Evolutionary conservation across 2,113 vertebrate species (phyloP).

Genomic region (Myotis davidii): DNA sequence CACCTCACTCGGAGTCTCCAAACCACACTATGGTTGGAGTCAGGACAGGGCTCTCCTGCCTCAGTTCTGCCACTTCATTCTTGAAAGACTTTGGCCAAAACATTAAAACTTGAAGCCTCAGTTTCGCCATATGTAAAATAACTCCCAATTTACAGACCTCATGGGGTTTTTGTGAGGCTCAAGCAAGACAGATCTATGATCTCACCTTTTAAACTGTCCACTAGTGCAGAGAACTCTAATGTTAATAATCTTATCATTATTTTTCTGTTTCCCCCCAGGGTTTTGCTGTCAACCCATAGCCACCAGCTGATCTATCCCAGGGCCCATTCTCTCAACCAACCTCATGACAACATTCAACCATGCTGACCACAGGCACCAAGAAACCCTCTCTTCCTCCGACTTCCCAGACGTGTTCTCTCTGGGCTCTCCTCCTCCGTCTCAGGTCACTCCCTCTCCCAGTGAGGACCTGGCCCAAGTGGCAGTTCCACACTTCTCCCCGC

Average conservation of each 20-base stretch:
- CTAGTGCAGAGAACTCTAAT: background rate
- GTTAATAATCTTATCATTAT: background rate
- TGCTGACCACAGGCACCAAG: background rate
- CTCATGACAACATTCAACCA: background rate
- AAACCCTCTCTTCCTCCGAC: background rate
- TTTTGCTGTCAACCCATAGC: background rate
- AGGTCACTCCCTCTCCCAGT: background rate
- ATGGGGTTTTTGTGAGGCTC: background rate
- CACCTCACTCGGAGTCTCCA: background rate
- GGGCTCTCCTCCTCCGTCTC: background rate
- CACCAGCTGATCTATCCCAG: background rate
- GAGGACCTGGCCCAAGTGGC: background rate
- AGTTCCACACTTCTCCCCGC: background rate
- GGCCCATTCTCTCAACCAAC: too few relatives aligned
- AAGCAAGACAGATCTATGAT: background rate
- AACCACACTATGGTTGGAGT: background rate
- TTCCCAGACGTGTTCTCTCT: background rate
- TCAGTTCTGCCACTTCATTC: background rate
- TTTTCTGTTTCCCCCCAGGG: background rate
- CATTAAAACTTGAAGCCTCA: background rate
- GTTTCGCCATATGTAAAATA: background rate
- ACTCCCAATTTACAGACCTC: background rate
- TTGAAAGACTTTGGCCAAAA: background rate
- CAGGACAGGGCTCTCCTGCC: background rate
- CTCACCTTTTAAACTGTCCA: background rate